These are phyloP conservation scores for Crepidodera aurea DNA, from an alignment of 2,888 invertebrate species.

Conservation along the genomic window DNA sequence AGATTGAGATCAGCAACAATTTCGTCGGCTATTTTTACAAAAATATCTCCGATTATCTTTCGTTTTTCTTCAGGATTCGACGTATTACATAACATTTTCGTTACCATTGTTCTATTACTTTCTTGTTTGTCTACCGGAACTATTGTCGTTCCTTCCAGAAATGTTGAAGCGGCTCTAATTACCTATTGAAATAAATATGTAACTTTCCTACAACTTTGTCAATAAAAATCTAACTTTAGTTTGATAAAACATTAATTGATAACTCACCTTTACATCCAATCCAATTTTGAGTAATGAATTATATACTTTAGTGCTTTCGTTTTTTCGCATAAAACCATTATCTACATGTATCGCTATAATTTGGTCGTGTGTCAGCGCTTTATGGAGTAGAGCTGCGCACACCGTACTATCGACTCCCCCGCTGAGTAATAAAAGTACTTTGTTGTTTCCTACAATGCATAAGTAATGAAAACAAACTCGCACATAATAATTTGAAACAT, in stretches of 20 bases:
- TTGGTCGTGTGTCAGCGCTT: conserved; percentile 88
- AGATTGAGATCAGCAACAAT: conserved; percentile 87
- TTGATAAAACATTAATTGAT: no score
- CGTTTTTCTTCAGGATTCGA: conserved; percentile 97
- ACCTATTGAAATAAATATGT: no score
- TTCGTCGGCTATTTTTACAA: conserved; percentile 93
- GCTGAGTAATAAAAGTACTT: conserved; percentile 89
- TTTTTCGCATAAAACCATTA: conserved; percentile 98
- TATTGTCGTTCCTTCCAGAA: conserved; percentile 83
- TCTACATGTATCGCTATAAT: conserved; percentile 97
- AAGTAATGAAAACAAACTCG: no score
- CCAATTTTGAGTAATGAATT: conserved; percentile 52
- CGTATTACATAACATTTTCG: conserved; percentile 85
- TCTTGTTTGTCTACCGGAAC: conserved; percentile 63
- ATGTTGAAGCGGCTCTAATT: conserved; percentile 75
- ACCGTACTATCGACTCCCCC: conserved; percentile 99
- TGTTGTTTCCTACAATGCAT: conserved; percentile 69
- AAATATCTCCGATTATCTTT: conserved; percentile 98
- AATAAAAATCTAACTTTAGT: no score
- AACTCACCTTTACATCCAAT: conserved; percentile 66
- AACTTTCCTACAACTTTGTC: no score
- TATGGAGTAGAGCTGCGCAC: conserved; percentile 93
- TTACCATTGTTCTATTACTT: conserved; percentile 69
- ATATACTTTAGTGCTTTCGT: conserved; percentile 76
- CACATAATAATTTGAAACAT: no score